phyloP scores from a whole-genome alignment of 2,888 invertebrate genomes.

The Nasonia oneida region DNA sequence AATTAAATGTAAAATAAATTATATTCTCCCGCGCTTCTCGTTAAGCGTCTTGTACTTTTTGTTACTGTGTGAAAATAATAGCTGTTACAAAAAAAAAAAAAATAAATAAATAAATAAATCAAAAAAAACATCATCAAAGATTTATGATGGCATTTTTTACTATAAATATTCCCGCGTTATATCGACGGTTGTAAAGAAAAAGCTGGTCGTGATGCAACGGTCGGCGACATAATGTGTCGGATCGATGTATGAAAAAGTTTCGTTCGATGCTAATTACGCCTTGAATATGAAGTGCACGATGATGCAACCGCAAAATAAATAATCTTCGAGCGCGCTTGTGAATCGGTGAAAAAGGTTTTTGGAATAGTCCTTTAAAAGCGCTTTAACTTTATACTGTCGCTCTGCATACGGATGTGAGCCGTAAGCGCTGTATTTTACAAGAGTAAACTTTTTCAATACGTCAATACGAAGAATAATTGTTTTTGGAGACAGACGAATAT shows the following conservation, averaged over 20 bases:
- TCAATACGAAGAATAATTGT: not conserved
- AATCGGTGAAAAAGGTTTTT: not conserved
- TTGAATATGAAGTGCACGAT: not conserved
- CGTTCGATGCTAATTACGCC: not conserved
- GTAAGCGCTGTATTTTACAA: not conserved
- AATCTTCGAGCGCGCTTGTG: not conserved
- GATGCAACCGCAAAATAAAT: not conserved
- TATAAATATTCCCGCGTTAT: not conserved
- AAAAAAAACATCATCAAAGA: slow-evolving; percentile 26
- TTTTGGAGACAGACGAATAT: not conserved
- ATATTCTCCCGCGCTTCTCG: slow-evolving; percentile 7
- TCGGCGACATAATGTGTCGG: not conserved
- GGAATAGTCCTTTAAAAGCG: not conserved
- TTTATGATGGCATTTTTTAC: slow-evolving; percentile 4
- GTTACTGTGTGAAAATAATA: slow-evolving; percentile 30
- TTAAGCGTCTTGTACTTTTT: slow-evolving; percentile 12
- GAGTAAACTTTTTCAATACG: not conserved
- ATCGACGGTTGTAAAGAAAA: not conserved
- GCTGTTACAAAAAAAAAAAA: slow-evolving; percentile 2
- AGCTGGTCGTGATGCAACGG: not conserved
- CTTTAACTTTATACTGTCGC: not conserved
- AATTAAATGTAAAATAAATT: slow-evolving; percentile 18
- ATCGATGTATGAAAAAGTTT: not conserved
- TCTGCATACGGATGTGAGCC: not conserved
- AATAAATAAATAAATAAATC: too few relatives aligned